phyloP scores from a whole-genome alignment of 2,113 vertebrate species.

The Gymnogyps californianus region DNA sequence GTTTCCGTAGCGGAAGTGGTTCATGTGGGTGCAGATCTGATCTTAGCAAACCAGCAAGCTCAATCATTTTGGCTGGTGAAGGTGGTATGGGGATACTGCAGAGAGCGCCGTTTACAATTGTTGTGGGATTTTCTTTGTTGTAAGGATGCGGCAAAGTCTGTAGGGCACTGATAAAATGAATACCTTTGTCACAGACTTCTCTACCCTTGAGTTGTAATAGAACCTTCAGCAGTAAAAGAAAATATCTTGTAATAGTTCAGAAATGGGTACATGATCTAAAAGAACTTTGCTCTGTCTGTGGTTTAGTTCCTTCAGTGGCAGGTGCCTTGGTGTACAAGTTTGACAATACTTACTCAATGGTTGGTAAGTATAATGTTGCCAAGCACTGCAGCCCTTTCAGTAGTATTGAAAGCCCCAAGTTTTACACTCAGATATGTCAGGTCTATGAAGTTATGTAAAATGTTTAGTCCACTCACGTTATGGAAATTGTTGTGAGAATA shows the following conservation, averaged over 20 bases:
- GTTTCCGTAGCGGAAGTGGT: conserved; percentile 69
- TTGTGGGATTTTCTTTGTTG: neutral
- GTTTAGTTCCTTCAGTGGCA: neutral
- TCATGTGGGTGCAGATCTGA: conserved; percentile 69
- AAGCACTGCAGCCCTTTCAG: neutral
- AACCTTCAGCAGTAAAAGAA: neutral
- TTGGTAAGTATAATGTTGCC: neutral
- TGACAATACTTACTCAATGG: rapidly evolving
- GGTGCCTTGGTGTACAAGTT: no score
- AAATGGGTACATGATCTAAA: neutral
- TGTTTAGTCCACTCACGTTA: neutral
- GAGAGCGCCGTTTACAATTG: neutral
- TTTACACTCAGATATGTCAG: neutral
- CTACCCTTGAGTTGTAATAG: neutral
- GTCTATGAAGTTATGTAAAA: neutral
- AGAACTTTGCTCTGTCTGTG: neutral
- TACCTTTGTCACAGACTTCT: neutral
- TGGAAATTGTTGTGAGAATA: neutral
- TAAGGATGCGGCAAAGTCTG: neutral
- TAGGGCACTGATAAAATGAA: neutral
- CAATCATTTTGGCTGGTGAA: neutral
- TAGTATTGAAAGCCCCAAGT: neutral
- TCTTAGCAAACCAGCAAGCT: conserved; percentile 44
- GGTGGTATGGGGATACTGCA: conserved; percentile 11
- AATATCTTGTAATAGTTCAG: rapidly evolving